Evolutionary conservation across 2,888 invertebrate genomes (phyloP).

Genomic region (Cybosia mesomella): DNA sequence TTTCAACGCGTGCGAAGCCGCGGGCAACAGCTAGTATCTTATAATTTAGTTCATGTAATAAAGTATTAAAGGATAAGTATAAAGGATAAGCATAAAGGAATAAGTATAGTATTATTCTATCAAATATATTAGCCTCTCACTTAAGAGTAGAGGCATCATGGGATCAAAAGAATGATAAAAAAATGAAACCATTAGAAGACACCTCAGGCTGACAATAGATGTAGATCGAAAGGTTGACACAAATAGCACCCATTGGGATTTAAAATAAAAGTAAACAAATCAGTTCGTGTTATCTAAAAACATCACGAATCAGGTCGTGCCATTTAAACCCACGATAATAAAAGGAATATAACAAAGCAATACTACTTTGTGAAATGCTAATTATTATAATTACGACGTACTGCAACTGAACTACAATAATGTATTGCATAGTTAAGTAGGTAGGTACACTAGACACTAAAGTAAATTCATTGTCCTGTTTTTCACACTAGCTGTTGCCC

Average conservation of each 20-base stretch:
- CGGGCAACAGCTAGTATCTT: too few relatives aligned
- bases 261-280: slow-evolving; percentile 1
- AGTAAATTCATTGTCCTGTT: neutral
- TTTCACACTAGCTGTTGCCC: neutral
- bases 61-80: too few relatives aligned
- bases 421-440: neutral
- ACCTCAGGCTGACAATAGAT: slow-evolving; percentile 2
- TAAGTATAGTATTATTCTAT: neutral
- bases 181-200: neutral
- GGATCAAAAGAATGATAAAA: neutral
- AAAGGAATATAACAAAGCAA: neutral
- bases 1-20: too few relatives aligned
- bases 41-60: too few relatives aligned
- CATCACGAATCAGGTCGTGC: too few relatives aligned
- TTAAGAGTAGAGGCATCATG: neutral
- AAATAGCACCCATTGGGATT: neutral
- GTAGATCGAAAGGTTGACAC: neutral
- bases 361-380: neutral
- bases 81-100: too few relatives aligned
- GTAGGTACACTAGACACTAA: too few relatives aligned
- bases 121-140: neutral
- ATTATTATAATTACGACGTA: neutral
- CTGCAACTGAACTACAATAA: neutral
- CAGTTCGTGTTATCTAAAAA: neutral
- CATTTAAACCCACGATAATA: neutral